phyloP scores from a whole-genome alignment of 2,888 invertebrate genomes.

The Rhamphomyia laevipes region DNA sequence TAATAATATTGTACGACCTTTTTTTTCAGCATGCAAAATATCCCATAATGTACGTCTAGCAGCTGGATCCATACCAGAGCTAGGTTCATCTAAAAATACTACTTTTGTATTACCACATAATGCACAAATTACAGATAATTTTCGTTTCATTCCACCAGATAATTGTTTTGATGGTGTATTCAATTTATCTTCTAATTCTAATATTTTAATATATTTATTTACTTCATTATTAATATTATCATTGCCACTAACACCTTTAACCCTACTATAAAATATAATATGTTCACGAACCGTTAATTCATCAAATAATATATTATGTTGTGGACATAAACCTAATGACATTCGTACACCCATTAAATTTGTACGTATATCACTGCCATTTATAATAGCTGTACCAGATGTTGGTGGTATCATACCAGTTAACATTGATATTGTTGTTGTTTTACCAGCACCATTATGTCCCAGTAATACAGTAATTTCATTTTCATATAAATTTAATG shows the following conservation, averaged over 20 bases:
- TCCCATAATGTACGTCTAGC: slow-evolving; percentile 78
- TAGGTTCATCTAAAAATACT: slow-evolving; percentile 63
- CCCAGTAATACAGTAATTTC: slow-evolving; percentile 79
- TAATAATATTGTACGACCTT: slow-evolving; percentile 63
- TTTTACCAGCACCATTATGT: slow-evolving; percentile 80
- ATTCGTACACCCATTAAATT: slow-evolving; percentile 52
- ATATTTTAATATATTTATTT: slow-evolving; percentile 47
- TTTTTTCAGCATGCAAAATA: slow-evolving; percentile 57
- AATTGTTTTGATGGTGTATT: slow-evolving; percentile 45
- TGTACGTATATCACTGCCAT: slow-evolving; percentile 56
- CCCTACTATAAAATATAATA: slow-evolving; percentile 64
- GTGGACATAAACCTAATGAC: slow-evolving; percentile 71
- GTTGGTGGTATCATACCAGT: slow-evolving; percentile 63
- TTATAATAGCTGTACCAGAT: slow-evolving; percentile 56
- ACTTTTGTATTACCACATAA: slow-evolving; percentile 63
- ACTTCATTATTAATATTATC: slow-evolving; percentile 47
- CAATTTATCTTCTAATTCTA: slow-evolving; percentile 57
- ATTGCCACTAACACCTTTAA: slow-evolving; percentile 51
- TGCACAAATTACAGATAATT: slow-evolving; percentile 63
- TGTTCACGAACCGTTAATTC: slow-evolving; percentile 75
- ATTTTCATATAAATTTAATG: slow-evolving; percentile 71
- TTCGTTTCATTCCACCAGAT: slow-evolving; percentile 69
- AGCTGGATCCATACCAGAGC: slow-evolving; percentile 81
- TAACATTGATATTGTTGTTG: slow-evolving; percentile 87
- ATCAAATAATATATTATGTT: slow-evolving; percentile 75